Base-by-base conservation (phyloP, 1,140 invertebrate genomes). In the Trichoplusia ni region DNA sequence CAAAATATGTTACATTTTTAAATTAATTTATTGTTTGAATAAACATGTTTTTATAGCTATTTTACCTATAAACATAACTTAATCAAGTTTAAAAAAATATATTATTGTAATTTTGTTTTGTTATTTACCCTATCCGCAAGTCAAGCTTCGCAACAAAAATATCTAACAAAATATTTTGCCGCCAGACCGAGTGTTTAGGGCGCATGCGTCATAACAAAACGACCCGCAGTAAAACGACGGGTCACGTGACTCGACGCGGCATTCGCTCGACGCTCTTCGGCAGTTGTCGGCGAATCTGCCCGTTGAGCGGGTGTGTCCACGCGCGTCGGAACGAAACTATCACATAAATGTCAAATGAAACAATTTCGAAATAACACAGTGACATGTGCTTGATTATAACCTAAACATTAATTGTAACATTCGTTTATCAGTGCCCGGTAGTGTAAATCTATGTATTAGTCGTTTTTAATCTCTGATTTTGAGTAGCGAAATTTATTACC, bases 161-260 rank as follows among this genome's bases (percentile, higher is more conserved):
- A 23, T 21, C 13, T 73, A 62, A 71, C 70, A 78, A 75, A 81
- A 82, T 85, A 81, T 85, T 88, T 87, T 88, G 83, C 84, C 86
- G 86, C 86, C 86, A 66, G 46, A 46, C 33, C 56, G 53, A 35
- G 64, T n/a, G 8, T 29, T 8, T 27, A 53, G 66, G 54, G 73
- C 89, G 89, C 89, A 90, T 86, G 82, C 85, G 77, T 73, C 75
- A 78, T 76, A 65, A 73, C 70, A 66, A 75, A 87, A 85, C 84
- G 86, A 89, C 85, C 87, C 81, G 83, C 84, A 91, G 86, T 90
- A 91, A 91, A 91, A 91, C 85, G 88, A 86, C 81, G 78, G 87
- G 86, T 91, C 90, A 91, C 90, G 90, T 91, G 90, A 91, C 89
- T 81, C 66, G 80, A 82, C 84, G 86, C 89, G 87, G 84, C 89